Evolutionary conservation across 2,113 vertebrate genomes (phyloP).

Genomic region (Elanoides forficatus): DNA sequence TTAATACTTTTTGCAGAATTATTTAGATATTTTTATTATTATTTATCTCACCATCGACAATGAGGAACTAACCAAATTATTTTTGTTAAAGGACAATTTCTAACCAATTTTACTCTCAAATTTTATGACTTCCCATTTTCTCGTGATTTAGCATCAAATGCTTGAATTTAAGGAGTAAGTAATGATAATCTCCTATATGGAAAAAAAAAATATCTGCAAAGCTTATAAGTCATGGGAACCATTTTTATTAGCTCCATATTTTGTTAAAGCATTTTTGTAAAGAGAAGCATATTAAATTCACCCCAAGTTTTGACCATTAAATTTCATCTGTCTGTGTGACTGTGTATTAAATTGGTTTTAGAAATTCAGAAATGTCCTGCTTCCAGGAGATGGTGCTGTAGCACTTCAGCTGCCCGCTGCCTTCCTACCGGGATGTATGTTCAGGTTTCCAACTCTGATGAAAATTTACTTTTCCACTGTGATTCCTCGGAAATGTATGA

Average conservation of each 20-base stretch:
- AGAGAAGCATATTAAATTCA: not conserved
- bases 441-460: not conserved
- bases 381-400: constrained; percentile 67
- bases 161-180: not conserved
- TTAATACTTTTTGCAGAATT: not conserved
- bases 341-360: not conserved
- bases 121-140: not conserved
- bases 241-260: not conserved
- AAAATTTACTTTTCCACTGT: not conserved
- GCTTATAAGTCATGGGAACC: not conserved
- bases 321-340: not conserved
- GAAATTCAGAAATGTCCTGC: not conserved
- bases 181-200: not conserved
- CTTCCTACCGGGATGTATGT: not conserved
- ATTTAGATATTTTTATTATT: not conserved
- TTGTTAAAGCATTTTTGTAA: not conserved
- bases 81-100: not conserved
- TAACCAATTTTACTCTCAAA: not conserved
- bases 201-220: not conserved
- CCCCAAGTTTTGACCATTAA: not conserved
- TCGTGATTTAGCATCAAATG: not conserved
- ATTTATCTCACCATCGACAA: not conserved
- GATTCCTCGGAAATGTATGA: not conserved
- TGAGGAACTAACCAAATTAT: not conserved
- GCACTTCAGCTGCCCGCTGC: not conserved